Percentiles rank a stretch among this genome's conserved stretches.
Evolutionary conservation across 2,113 vertebrate species (phyloP).

Genomic region (Neolamprologus toae): DNA sequence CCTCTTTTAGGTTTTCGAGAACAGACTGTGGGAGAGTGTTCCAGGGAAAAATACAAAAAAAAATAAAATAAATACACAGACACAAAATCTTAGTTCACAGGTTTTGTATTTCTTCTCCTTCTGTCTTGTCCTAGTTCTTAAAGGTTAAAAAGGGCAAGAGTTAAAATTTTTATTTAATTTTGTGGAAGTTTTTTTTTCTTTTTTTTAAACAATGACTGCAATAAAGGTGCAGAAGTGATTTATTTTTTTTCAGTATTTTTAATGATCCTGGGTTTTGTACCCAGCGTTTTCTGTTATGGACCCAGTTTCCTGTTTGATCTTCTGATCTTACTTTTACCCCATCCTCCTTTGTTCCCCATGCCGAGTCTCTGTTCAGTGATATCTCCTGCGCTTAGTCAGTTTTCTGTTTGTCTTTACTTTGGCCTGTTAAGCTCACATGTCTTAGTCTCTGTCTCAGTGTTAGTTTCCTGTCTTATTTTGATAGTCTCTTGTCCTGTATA

Average conservation of each 20-base stretch:
- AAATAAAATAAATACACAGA: not conserved
- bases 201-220: not conserved
- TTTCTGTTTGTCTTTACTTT: not conserved
- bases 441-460: not conserved
- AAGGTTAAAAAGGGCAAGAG: not conserved
- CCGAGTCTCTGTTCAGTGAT: rapidly evolving
- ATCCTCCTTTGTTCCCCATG: not conserved
- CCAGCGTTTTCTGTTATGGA: not conserved
- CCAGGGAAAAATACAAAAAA: too few relatives aligned
- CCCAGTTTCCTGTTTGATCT: not conserved
- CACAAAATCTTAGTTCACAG: not conserved
- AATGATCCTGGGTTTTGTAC: not conserved
- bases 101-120: not conserved
- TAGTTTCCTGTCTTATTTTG: not conserved
- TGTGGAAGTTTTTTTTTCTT: rapidly evolving
- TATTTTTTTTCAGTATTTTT: not conserved
- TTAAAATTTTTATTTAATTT: not conserved
- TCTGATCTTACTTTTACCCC: not conserved
- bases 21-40: too few relatives aligned
- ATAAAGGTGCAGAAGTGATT: not conserved
- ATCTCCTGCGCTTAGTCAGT: not conserved
- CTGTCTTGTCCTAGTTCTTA: rapidly evolving
- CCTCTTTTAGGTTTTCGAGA: too few relatives aligned
- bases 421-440: rapidly evolving
- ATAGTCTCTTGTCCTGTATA: not conserved